These are phyloP conservation scores for Crotalus horridus DNA, from an alignment of 2,113 vertebrate species.

Conservation along the genomic window DNA sequence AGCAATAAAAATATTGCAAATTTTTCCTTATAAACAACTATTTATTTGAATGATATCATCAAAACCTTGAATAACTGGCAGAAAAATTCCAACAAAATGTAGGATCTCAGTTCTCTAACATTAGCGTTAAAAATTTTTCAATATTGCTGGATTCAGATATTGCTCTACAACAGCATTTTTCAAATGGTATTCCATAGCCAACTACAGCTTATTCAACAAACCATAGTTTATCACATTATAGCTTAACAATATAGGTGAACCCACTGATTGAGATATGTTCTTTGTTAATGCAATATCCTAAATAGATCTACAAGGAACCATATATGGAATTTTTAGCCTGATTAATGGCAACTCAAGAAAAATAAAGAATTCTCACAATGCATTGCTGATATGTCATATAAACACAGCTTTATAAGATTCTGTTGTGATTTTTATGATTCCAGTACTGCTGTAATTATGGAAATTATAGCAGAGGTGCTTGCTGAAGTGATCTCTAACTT, in stretches of 20 bases:
- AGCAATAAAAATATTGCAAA: constrained; percentile 16
- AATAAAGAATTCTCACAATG: not conserved
- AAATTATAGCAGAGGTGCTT: not conserved
- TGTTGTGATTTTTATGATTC: not conserved
- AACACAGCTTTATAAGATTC: not conserved
- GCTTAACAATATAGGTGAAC: not conserved
- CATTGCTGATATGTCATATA: not conserved
- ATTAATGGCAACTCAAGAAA: not conserved
- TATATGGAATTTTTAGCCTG: not conserved
- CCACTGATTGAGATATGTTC: not conserved
- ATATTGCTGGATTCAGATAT: not conserved
- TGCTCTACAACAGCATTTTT: not conserved
- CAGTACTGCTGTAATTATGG: not conserved
- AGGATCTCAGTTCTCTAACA: not conserved
- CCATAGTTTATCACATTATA: not conserved
- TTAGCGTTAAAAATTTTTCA: not conserved
- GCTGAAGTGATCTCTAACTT: not conserved
- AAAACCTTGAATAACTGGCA: not conserved
- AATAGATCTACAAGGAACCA: not conserved
- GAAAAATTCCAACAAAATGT: not conserved
- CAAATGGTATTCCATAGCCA: not conserved
- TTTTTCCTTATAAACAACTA: constrained; percentile 12
- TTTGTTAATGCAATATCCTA: not conserved
- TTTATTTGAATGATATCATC: not conserved
- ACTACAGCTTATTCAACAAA: not conserved